Evolutionary conservation across 2,113 vertebrate genomes (phyloP).

Genomic region (Tricholaema leucomelas): DNA sequence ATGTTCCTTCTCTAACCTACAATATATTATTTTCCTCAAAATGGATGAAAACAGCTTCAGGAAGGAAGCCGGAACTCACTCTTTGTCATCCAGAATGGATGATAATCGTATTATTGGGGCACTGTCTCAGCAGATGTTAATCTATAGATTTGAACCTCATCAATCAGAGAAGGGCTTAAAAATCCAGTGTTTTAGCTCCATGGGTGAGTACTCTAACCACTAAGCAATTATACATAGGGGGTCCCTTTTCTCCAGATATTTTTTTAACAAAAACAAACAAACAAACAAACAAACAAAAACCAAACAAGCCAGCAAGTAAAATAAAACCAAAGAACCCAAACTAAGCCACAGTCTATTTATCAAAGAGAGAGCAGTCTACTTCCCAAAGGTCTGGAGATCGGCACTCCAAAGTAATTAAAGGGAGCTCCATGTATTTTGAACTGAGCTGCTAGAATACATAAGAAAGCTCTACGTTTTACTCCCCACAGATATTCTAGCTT

Average conservation of each 20-base stretch:
- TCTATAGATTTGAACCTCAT: constrained; percentile 13
- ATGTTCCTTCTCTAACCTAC: not conserved
- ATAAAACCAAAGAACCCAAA: not conserved
- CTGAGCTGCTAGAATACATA: not conserved
- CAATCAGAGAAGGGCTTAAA: not conserved
- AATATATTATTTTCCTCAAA: not conserved
- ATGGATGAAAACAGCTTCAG: not conserved
- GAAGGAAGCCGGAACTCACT: not conserved
- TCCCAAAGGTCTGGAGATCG: not conserved
- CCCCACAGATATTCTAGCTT: not conserved
- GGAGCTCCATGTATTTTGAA: not conserved
- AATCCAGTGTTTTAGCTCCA: not conserved
- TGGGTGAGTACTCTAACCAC: not conserved
- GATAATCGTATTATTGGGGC: not conserved
- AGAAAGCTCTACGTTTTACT: not conserved
- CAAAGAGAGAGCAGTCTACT: not conserved
- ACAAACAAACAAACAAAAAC: too few relatives aligned
- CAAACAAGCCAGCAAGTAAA: not conserved
- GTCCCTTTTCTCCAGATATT: not conserved
- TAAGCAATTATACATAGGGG: not conserved
- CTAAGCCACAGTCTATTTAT: not conserved
- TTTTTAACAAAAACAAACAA: too few relatives aligned
- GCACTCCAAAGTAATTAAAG: not conserved
- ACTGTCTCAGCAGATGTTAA: not conserved
- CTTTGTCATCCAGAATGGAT: not conserved